Base-by-base conservation (phyloP, 2,797 vertebrate genomes). In the Rhinogobio ventralis region DNA sequence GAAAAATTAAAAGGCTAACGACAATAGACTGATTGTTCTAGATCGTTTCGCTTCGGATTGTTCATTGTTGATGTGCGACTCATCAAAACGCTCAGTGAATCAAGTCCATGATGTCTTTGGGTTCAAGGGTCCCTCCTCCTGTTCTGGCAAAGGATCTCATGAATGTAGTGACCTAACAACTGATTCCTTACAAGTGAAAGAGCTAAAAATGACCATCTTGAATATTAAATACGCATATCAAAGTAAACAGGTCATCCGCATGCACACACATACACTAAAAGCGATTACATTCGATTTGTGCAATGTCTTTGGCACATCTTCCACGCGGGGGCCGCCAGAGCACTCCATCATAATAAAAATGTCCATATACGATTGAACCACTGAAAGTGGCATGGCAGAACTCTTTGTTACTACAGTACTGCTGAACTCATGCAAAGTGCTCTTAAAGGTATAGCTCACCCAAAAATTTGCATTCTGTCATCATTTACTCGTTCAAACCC, bases 11-110 rank as follows among this genome's bases (percentile, higher is more conserved):
- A 71, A 78, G 30, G 53, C 30, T 14, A 17, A 39, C 30, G 23
- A 85, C 83, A 85, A 85, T 62, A 67, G 36, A 73, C 42, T 15
- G 67, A 85, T 51, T 85, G 83, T 85, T 85, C 14, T 11, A 30
- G 74, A 77, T 28, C 5, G 46, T 53, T 74, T 25, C 5, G 36
- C 36, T 57, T 69, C 9, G 1, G 55, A 72, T 85, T 28, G 76
- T 79, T 85, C 83, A 64, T 64, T 73, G 76, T 79, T 79, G 67
- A 79, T 46, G 76, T 39, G 42, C 15, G 42, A 49, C 64, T 84
- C 75, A 79, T 79, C 66, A 78, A 84, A 72, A 57, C 2, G 53
- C 74, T 72, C 42, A 72, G 28, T 72, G 83, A 85, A 25, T 80
- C 60, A 84, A 60, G 14, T 68, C 53, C 57, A 71, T 46, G 9